A percentile compares a stretch with the other conserved stretches of the same genome.
phyloP scores from a whole-genome alignment of 2,797 vertebrate genomes.

The Oceanodroma leucorhoa region DNA sequence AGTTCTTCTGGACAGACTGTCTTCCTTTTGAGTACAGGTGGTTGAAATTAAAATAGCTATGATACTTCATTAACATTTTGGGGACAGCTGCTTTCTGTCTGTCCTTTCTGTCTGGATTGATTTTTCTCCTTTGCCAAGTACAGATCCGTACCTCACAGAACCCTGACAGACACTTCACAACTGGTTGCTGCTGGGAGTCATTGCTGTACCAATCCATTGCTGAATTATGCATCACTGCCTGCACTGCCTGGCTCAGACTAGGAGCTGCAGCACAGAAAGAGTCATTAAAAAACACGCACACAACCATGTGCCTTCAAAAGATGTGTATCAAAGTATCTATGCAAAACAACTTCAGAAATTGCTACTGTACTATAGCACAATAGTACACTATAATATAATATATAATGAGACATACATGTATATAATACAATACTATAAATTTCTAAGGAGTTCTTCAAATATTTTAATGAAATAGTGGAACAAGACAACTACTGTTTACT shows the following conservation, averaged over 20 bases:
- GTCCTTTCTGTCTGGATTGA: background rate
- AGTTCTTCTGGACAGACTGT: background rate
- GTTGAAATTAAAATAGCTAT: background rate
- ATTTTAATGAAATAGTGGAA: background rate
- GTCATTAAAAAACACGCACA: fast-evolving
- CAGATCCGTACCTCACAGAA: background rate
- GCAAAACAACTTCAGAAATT: background rate
- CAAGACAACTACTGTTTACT: background rate
- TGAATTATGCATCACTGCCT: background rate
- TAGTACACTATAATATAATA: fast-evolving
- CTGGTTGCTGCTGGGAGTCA: background rate
- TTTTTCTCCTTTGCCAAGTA: background rate
- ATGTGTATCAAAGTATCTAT: background rate
- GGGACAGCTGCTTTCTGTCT: background rate
- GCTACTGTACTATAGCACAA: fast-evolving
- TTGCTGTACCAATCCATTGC: background rate
- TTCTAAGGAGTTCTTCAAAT: background rate
- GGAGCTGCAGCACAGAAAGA: background rate
- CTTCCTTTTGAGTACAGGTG: background rate
- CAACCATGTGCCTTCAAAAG: fast-evolving
- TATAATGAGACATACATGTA: fast-evolving
- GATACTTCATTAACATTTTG: background rate
- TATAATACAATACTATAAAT: background rate
- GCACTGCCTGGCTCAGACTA: background rate
- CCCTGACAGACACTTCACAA: background rate